phyloP scores from a whole-genome alignment of 2,888 invertebrate species.

The Panopea generosa region DNA sequence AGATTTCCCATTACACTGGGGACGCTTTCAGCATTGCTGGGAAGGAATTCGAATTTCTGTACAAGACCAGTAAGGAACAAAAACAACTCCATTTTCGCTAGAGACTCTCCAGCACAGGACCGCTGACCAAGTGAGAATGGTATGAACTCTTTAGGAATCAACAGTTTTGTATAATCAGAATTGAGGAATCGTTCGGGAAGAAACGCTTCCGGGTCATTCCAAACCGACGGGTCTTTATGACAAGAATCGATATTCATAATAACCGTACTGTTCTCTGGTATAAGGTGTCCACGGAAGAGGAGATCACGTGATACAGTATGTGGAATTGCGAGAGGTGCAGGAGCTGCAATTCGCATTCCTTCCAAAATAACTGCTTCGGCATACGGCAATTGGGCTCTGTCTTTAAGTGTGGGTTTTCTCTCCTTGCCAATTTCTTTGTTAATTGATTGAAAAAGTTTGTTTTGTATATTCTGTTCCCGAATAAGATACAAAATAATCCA shows the following conservation, averaged over 20 bases:
- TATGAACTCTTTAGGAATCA: slow-evolving; percentile 32
- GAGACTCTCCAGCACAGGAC: slow-evolving; percentile 44
- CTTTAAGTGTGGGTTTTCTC: neutral
- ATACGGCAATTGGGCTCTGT: neutral
- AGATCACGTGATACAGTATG: slow-evolving; percentile 21
- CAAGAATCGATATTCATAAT: slow-evolving; percentile 27
- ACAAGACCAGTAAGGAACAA: slow-evolving; percentile 33
- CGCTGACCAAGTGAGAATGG: slow-evolving; percentile 44
- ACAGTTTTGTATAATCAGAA: neutral
- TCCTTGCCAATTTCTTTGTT: neutral
- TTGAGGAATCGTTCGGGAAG: slow-evolving; percentile 44
- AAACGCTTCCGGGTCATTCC: slow-evolving; percentile 39
- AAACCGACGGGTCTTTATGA: slow-evolving; percentile 27
- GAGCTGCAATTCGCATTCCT: slow-evolving; percentile 21
- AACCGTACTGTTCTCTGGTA: slow-evolving; percentile 37
- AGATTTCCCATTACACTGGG: slow-evolving; percentile 21
- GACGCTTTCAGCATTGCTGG: slow-evolving; percentile 3
- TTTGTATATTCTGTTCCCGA: slow-evolving; percentile 15
- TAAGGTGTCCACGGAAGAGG: slow-evolving; percentile 16
- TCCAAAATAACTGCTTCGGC: neutral
- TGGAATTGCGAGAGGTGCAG: slow-evolving; percentile 30
- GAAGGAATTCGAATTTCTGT: slow-evolving; percentile 33
- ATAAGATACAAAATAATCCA: slow-evolving; percentile 18
- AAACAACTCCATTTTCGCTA: slow-evolving; percentile 53
- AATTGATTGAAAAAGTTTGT: slow-evolving; percentile 18